phyloP scores from a whole-genome alignment of 2,113 vertebrate genomes.

The Salminus brasiliensis region DNA sequence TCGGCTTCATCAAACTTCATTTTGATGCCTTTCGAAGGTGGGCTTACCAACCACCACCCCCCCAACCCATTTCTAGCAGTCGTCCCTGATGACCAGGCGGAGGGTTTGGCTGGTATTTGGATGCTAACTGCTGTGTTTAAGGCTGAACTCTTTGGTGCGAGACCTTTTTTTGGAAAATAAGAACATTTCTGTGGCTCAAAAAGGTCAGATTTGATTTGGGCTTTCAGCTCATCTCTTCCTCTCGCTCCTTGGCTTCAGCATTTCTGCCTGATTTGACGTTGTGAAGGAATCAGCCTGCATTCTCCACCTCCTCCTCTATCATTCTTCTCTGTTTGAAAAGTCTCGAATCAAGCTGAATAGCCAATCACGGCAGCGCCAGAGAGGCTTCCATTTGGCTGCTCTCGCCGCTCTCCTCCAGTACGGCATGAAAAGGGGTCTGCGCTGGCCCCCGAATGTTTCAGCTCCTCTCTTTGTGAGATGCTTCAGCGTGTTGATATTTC shows the following conservation, averaged over 20 bases:
- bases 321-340: slow-evolving; percentile 46
- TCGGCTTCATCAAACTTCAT: no score
- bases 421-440: slow-evolving; percentile 16
- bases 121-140: background rate
- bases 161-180: slow-evolving; percentile 24
- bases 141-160: slow-evolving; percentile 11
- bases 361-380: slow-evolving; percentile 42
- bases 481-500: slow-evolving; percentile 20
- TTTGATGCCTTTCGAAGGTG: no score
- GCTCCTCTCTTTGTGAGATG: slow-evolving; percentile 21
- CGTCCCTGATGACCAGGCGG: no score
- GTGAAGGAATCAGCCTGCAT: slow-evolving; percentile 53
- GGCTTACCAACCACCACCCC: no score
- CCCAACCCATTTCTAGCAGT: no score
- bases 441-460: no score
- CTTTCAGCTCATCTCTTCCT: background rate
- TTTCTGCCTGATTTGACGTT: slow-evolving; percentile 52
- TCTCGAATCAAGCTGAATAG: slow-evolving; percentile 56
- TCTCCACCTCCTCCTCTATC: slow-evolving; percentile 37
- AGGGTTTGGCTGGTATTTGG: no score
- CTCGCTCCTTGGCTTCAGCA: background rate
- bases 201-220: background rate
- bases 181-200: background rate
- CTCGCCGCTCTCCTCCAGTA: slow-evolving; percentile 16
- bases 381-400: slow-evolving; percentile 16